Percentiles rank a stretch among this genome's conserved stretches.
These are phyloP conservation scores for Lepus townsendii DNA, from an alignment of 2,797 vertebrate species.

Conservation along the genomic window DNA sequence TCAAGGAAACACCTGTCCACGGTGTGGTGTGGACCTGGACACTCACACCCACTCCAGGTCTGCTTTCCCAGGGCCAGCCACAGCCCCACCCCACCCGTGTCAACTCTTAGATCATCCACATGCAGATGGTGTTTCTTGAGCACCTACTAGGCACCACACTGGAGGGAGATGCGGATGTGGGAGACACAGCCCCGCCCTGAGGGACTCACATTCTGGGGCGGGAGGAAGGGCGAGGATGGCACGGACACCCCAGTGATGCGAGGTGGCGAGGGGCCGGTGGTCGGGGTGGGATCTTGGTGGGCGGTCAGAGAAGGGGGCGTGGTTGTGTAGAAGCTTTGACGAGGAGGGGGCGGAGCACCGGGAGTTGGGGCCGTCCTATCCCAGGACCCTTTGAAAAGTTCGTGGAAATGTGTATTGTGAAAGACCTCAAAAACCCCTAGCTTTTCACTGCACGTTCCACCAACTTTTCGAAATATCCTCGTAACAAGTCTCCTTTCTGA, in stretches of 20 bases:
- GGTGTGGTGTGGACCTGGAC: neutral
- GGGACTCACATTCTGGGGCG: neutral
- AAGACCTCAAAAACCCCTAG: no score
- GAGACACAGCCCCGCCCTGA: neutral
- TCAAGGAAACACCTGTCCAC: neutral
- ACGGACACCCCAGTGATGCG: rapidly evolving
- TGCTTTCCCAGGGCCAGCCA: rapidly evolving
- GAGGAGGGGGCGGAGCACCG: no score
- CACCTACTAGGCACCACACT: rapidly evolving
- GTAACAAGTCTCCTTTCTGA: neutral
- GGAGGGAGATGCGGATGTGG: neutral
- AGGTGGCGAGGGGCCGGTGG: neutral
- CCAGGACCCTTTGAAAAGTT: no score
- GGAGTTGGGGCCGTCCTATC: rapidly evolving
- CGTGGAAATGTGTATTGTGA: no score
- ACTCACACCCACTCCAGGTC: neutral
- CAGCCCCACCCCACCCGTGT: neutral
- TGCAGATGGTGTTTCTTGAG: neutral
- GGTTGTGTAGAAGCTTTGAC: neutral
- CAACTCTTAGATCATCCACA: neutral
- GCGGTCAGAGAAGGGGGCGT: neutral
- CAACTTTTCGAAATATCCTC: no score
- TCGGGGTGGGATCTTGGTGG: neutral
- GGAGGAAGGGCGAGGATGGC: no score
- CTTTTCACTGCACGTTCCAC: no score